Base-by-base conservation (phyloP, 92 coral and sea anemone genomes). In the Epizoanthus ramosus region DNA sequence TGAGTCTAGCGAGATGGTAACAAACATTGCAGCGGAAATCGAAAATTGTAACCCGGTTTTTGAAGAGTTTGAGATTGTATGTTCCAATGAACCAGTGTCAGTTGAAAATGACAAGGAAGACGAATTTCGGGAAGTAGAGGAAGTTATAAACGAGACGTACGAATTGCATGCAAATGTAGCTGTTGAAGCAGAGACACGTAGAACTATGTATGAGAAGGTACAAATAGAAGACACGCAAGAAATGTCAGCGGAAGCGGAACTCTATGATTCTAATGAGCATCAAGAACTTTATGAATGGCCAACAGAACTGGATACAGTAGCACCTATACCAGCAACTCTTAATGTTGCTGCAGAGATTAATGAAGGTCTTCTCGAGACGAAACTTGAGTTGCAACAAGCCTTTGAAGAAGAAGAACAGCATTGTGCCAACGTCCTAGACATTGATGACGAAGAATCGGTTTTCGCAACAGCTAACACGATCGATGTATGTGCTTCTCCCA, bases 171-270 rank as follows among this genome's bases (percentile, higher is more conserved):
- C 23, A 14, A 21, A 12, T 58, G 57, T 61, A n/a, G 76, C 66
- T 57, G 54, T 31, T 47, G 75, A 60, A 45, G 71, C 56, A 3
- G 90, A 87, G 7, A 85, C 39, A 66, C 74, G 71, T 16, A 69
- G 35, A 14, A 73, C 73, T 74, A 7, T 65, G 53, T 68, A 70
- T 33, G 68, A 52, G 37, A 86, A 69, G 7, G 52, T 63, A 13
- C 54, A 17, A 0, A 31, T 33, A 43, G 86, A 86, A 17, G 21
- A n/a, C 52, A 33, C 85, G 6, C 60, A 53, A 25, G 43, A 65
- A 52, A 4, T 65, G 16, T 50, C 73, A 63, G 87, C 89, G 54
- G 54, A 50, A 50, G 8, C 54, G 54, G 54, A 50, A 50, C 54
- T 50, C 54, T 50, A 50, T 50, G 54, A 50, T 12, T 1, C 54